Conservation (phyloP, 1,140 invertebrate species). For the Zaprionus nigranus region DNA sequence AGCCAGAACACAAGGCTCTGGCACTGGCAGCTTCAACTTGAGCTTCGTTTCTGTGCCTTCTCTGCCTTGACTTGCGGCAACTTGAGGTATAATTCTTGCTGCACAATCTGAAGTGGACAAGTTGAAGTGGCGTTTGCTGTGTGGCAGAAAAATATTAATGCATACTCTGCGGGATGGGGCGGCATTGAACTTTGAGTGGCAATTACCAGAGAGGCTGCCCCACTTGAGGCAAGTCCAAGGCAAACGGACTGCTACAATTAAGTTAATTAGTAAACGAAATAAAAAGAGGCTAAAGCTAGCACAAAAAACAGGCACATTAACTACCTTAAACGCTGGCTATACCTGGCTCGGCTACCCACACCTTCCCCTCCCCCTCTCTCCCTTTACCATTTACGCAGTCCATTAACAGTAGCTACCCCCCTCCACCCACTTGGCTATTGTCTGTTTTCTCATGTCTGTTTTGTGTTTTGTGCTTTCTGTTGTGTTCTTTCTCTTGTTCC, state of each 20-base stretch:
- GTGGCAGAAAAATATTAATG: slow-evolving; percentile 28
- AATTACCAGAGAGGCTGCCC: slow-evolving; percentile 44
- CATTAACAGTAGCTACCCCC: slow-evolving; percentile 32
- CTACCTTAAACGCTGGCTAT: slow-evolving; percentile 17
- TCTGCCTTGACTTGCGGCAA: background rate
- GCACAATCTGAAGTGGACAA: slow-evolving; percentile 12
- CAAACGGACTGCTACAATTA: slow-evolving; percentile 71
- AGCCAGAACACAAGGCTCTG: background rate
- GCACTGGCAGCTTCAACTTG: background rate
- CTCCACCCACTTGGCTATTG: background rate
- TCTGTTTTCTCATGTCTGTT: slow-evolving; percentile 14
- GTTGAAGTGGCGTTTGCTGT: slow-evolving; percentile 11
- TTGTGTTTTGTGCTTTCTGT: slow-evolving; percentile 17
- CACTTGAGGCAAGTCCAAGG: slow-evolving; percentile 20
- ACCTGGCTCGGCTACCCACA: slow-evolving; percentile 6
- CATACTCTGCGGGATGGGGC: slow-evolving; percentile 20
- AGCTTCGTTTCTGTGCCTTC: background rate
- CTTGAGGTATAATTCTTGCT: slow-evolving; percentile 17
- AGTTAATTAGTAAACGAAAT: slow-evolving; percentile 64
- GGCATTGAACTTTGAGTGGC: slow-evolving; percentile 71
- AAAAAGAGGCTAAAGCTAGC: background rate
- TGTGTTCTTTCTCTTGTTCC: background rate
- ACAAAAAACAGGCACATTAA: slow-evolving; percentile 26
- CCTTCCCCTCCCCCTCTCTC: no score
- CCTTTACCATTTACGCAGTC: slow-evolving; percentile 21